These are phyloP conservation scores for Chamaea fasciata DNA, from an alignment of 2,113 vertebrate genomes.

Conservation along the genomic window DNA sequence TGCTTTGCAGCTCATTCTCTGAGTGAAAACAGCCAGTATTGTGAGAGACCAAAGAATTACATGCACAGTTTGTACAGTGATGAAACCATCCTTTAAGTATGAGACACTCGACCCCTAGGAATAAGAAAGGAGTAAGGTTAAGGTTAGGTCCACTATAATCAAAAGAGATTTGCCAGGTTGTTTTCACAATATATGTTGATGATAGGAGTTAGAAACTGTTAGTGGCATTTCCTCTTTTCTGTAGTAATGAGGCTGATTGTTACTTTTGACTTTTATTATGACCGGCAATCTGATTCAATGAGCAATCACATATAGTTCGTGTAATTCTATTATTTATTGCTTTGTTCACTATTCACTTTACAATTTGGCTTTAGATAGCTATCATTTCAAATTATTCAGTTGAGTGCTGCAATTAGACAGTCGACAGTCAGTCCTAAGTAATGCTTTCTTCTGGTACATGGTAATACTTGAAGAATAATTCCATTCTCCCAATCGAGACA, in stretches of 20 bases:
- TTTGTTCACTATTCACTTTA: slow-evolving; percentile 30
- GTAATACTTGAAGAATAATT: slow-evolving; percentile 22
- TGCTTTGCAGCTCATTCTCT: neutral
- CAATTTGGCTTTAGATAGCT: slow-evolving; percentile 18
- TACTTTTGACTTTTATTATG: slow-evolving; percentile 20
- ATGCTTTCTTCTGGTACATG: neutral
- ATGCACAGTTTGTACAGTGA: neutral
- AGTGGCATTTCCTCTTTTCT: neutral
- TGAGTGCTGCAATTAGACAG: slow-evolving; percentile 35
- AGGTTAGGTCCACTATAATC: neutral
- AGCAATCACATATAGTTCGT: neutral
- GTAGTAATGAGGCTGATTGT: slow-evolving; percentile 7
- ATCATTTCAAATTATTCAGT: slow-evolving; percentile 23
- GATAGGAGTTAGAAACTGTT: neutral
- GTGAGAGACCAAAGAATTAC: neutral
- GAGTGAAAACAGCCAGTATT: neutral
- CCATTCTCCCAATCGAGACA: neutral
- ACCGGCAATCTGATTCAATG: slow-evolving; percentile 11
- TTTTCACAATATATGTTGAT: neutral
- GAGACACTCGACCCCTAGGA: neutral
- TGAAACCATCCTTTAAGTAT: neutral
- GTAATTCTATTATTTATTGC: slow-evolving; percentile 49
- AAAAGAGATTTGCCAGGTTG: neutral
- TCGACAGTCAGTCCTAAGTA: neutral
- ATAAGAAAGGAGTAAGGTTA: neutral